Percentiles rank a stretch among this genome's conserved stretches.
These are phyloP conservation scores for Meriones psammophilus DNA, from an alignment of 2,797 vertebrate genomes.

Conservation along the genomic window DNA sequence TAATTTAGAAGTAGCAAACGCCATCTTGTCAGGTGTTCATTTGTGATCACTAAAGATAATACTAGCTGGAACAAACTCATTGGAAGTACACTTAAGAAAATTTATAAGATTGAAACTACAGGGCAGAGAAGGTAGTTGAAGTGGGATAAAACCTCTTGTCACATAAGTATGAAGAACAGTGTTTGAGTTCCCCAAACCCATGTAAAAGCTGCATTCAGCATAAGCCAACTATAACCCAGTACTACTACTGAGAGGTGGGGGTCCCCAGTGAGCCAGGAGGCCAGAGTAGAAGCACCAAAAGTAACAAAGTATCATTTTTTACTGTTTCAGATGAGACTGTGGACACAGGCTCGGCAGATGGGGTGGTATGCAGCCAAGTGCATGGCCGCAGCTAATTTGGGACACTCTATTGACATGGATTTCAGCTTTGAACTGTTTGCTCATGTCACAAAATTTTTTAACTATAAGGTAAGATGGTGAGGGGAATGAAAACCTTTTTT, in stretches of 20 bases:
- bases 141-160: background rate
- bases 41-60: background rate
- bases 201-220: background rate
- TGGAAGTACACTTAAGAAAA: background rate
- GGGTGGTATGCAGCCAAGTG: slow-evolving; percentile 96
- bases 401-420: slow-evolving; percentile 92
- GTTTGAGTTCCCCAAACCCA: background rate
- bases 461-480: slow-evolving; percentile 93
- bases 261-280: background rate
- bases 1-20: slow-evolving; percentile 34
- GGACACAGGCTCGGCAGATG: slow-evolving; percentile 99
- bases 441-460: slow-evolving; percentile 98
- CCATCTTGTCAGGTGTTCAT: background rate
- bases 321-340: slow-evolving; percentile 94
- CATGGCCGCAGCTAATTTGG: slow-evolving; percentile 91
- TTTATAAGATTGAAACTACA: background rate
- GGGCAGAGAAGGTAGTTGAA: background rate
- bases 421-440: slow-evolving; percentile 99
- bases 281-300: too few relatives aligned
- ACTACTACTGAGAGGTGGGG: background rate
- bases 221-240: background rate
- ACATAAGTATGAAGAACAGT: background rate
- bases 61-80: background rate
- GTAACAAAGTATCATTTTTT: background rate
- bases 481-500: slow-evolving; percentile 14